phyloP scores from a whole-genome alignment of 2,113 vertebrate genomes.

The Sphaerodactylus townsendi region DNA sequence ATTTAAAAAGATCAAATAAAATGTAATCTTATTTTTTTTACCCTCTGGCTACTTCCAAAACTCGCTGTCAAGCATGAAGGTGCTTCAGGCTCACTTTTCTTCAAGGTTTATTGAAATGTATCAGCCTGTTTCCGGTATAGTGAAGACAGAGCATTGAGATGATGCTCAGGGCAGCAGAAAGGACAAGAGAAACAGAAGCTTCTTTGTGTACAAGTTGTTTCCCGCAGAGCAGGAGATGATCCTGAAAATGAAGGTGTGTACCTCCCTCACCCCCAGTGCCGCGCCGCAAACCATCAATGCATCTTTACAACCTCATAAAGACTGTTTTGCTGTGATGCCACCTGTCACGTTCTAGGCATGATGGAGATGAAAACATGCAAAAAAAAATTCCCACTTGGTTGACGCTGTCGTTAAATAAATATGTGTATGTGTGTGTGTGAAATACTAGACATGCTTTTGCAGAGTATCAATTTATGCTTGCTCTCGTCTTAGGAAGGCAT shows the following conservation, averaged over 20 bases:
- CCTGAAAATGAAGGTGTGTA: conserved; percentile 45
- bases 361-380: neutral
- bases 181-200: conserved; percentile 42
- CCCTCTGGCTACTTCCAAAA: conserved; percentile 34
- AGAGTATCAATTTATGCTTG: neutral
- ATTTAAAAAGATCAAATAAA: neutral
- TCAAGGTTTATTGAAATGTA: conserved; percentile 37
- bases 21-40: conserved; percentile 17
- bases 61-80: conserved; percentile 19
- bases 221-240: conserved; percentile 26
- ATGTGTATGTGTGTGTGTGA: neutral
- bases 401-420: neutral
- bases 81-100: conserved; percentile 32
- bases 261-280: conserved; percentile 14
- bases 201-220: conserved; percentile 23
- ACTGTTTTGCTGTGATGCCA: conserved; percentile 7
- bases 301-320: neutral
- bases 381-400: neutral
- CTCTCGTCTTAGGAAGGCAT: neutral
- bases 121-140: conserved; percentile 33
- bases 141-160: conserved; percentile 33
- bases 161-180: conserved; percentile 9
- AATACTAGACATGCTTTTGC: neutral
- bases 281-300: conserved; percentile 4
- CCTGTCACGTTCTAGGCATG: neutral